Evolutionary conservation across 2,888 invertebrate species (phyloP).

Genomic region (Trichogramma dendrolimi): DNA sequence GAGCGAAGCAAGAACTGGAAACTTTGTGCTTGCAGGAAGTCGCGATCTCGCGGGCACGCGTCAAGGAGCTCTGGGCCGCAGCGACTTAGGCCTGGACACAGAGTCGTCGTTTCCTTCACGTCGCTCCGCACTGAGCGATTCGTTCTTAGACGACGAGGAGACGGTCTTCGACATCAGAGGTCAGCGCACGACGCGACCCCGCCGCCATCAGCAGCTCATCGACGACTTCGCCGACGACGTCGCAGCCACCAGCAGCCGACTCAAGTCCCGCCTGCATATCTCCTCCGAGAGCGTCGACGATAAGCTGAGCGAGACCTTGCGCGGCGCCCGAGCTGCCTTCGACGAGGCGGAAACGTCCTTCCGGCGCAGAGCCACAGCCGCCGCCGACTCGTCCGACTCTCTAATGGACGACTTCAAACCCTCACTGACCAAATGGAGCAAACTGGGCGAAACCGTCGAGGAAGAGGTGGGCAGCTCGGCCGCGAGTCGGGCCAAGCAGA

Average conservation of each 20-base stretch:
- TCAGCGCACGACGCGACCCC: conserved; percentile 48
- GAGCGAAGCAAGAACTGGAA: not conserved
- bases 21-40: conserved; percentile 42
- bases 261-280: conserved; percentile 49
- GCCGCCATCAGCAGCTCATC: conserved; percentile 37
- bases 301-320: conserved; percentile 30
- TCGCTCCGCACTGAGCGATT: conserved; percentile 28
- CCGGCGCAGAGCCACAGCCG: conserved; percentile 35
- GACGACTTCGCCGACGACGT: conserved; percentile 54
- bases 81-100: conserved; percentile 46
- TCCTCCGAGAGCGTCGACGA: conserved; percentile 64
- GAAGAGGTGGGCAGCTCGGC: conserved; percentile 54
- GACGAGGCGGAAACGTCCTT: conserved; percentile 55
- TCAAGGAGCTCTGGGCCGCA: conserved; percentile 41
- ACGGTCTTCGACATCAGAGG: conserved; percentile 64
- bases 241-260: conserved; percentile 52
- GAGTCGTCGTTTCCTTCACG: conserved; percentile 28
- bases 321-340: conserved; percentile 43
- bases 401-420: conserved; percentile 25
- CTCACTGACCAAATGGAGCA: conserved; percentile 29
- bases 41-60: conserved; percentile 47
- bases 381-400: conserved; percentile 37
- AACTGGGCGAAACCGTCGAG: conserved; percentile 37
- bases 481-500: conserved; percentile 61
- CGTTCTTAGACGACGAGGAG: conserved; percentile 53